Conservation (phyloP, 2,113 vertebrate genomes). For the Corythornis vintsioides region DNA sequence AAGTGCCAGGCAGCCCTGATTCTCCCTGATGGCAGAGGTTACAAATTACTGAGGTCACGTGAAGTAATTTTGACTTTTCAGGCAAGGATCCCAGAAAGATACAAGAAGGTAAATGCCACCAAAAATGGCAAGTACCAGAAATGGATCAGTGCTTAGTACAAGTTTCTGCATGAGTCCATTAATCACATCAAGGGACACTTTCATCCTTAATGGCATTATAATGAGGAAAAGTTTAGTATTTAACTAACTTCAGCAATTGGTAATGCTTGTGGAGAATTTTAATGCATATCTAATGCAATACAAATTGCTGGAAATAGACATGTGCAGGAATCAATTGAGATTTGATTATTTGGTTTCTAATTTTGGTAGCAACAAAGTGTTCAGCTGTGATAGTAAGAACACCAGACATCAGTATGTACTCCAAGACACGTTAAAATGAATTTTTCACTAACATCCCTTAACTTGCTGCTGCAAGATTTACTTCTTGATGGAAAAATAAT, state of each 20-base stretch:
- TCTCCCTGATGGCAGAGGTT: not conserved
- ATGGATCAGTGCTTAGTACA: not conserved
- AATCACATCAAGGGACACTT: constrained; percentile 29
- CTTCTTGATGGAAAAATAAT: not conserved
- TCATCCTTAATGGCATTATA: constrained; percentile 56
- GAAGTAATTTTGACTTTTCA: not conserved
- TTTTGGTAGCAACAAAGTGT: not conserved
- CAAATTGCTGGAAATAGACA: constrained; percentile 16
- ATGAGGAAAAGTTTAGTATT: constrained; percentile 55
- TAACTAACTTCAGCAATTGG: constrained; percentile 21
- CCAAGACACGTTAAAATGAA: not conserved
- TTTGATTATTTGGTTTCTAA: constrained; percentile 36
- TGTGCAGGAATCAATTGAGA: constrained; percentile 1
- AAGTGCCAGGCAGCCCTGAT: not conserved
- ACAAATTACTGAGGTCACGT: not conserved
- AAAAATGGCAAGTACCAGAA: not conserved
- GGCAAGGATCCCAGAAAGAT: not conserved
- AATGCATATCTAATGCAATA: constrained; percentile 32
- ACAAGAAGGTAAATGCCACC: not conserved
- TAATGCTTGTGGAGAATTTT: constrained; percentile 37
- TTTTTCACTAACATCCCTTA: not conserved
- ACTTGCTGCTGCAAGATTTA: not conserved
- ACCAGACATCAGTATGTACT: not conserved
- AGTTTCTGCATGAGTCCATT: constrained; percentile 29
- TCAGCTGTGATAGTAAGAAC: not conserved